Percentiles rank a stretch among this genome's conserved stretches.
Conservation (phyloP, 2,113 vertebrate species). For the Upupa epops region DNA sequence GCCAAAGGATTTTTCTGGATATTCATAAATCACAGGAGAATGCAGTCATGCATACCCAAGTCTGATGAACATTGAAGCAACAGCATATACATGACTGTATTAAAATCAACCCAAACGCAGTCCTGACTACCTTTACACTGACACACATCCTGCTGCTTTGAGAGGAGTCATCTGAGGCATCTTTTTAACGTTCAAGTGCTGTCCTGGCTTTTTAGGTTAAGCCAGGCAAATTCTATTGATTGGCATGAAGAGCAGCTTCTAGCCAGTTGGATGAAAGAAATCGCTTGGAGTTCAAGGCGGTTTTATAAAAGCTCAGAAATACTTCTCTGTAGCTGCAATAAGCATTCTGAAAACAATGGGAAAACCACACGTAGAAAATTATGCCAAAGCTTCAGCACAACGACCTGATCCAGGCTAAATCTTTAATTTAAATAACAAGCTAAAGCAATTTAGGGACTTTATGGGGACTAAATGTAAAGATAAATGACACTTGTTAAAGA, state of each 20-base stretch:
- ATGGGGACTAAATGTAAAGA: neutral
- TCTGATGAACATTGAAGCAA: neutral
- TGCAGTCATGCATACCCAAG: neutral
- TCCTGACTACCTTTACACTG: neutral
- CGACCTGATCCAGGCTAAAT: neutral
- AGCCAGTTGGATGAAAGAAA: neutral
- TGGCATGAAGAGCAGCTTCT: neutral
- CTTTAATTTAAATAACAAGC: constrained; percentile 48
- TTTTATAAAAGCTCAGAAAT: neutral
- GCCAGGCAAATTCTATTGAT: neutral
- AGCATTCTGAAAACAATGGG: constrained; percentile 14
- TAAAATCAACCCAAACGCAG: neutral
- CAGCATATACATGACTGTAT: neutral
- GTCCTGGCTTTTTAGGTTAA: neutral
- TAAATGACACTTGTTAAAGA: neutral
- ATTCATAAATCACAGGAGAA: constrained; percentile 11
- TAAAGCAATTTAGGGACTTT: constrained; percentile 18
- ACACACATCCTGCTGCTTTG: neutral
- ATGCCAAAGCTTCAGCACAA: neutral
- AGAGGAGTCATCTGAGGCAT: neutral
- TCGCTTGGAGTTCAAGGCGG: neutral
- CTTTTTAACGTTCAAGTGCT: neutral
- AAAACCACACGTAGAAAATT: neutral
- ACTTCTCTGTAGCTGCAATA: neutral
- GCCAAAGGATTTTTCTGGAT: constrained; percentile 10